phyloP scores from a whole-genome alignment of 2,113 vertebrate genomes.

The Myrmecobius fasciatus region DNA sequence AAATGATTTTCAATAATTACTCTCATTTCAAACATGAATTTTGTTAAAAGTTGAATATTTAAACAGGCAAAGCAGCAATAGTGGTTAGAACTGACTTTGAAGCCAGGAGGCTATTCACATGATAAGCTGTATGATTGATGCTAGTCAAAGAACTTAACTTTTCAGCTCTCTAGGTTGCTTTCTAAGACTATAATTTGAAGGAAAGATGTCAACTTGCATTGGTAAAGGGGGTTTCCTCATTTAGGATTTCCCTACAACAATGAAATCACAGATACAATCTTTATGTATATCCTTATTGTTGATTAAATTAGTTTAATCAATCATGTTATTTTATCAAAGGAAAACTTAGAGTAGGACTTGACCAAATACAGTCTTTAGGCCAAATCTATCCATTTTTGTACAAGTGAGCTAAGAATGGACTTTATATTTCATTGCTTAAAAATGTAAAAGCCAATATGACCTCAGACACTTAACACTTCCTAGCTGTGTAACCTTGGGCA shows the following conservation, averaged over 20 bases:
- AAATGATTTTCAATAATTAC: constrained; percentile 38
- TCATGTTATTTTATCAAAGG: neutral
- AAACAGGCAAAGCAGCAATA: neutral
- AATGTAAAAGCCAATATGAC: no score
- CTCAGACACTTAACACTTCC: no score
- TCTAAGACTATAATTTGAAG: neutral
- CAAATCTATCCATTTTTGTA: neutral
- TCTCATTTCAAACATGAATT: neutral
- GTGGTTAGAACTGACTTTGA: neutral
- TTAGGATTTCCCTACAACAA: neutral
- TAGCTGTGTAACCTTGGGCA: no score
- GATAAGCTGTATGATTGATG: neutral
- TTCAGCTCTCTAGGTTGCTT: neutral
- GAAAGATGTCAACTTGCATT: neutral
- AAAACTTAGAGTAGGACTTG: neutral
- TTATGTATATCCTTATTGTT: neutral
- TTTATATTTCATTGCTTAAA: neutral
- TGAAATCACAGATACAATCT: neutral
- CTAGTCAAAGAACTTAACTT: neutral
- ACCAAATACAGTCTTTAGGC: neutral
- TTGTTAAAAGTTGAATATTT: neutral
- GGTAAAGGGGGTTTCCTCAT: neutral
- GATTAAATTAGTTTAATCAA: neutral
- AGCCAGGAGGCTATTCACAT: neutral
- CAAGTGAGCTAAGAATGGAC: neutral